phyloP scores from a whole-genome alignment of 2,113 vertebrate species.

The Mola mola region DNA sequence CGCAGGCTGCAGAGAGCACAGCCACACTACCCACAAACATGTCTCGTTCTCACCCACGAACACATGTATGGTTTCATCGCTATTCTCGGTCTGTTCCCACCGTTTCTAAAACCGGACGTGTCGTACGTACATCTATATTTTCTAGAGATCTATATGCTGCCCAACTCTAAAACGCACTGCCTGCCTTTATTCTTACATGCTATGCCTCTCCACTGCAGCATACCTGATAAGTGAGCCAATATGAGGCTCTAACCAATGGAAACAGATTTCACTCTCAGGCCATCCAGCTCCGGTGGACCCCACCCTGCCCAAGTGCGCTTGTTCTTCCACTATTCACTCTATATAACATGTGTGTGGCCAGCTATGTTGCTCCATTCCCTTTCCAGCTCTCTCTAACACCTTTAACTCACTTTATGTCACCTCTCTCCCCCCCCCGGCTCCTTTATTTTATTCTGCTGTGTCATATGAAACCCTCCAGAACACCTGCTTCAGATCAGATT shows the following conservation, averaged over 20 bases:
- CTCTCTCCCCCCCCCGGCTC: conserved; percentile 8
- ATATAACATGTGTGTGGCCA: conserved; percentile 40
- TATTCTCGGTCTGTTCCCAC: background rate
- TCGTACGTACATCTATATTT: conserved; percentile 1
- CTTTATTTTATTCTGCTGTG: background rate
- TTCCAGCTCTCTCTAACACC: conserved; percentile 26
- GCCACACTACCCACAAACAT: conserved; percentile 31
- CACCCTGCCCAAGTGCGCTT: conserved; percentile 47
- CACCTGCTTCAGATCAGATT: conserved; percentile 64
- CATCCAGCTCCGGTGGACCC: conserved; percentile 13
- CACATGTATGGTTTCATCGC: conserved; percentile 23
- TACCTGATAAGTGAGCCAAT: conserved; percentile 56
- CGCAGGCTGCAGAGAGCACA: conserved; percentile 38
- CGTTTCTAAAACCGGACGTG: conserved; percentile 9
- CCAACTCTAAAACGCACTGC: conserved; percentile 3
- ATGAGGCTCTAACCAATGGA: conserved; percentile 34
- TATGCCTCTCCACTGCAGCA: conserved; percentile 5
- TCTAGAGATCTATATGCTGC: conserved; percentile 12
- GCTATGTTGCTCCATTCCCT: conserved; percentile 11
- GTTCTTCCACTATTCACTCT: conserved; percentile 16
- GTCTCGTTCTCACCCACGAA: conserved; percentile 33
- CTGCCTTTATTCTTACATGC: conserved; percentile 11
- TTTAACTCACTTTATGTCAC: conserved; percentile 20
- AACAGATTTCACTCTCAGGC: conserved; percentile 27
- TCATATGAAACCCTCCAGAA: conserved; percentile 22